Base-by-base conservation (phyloP, 2,888 invertebrate genomes). In the Bhutanitis thaidina region DNA sequence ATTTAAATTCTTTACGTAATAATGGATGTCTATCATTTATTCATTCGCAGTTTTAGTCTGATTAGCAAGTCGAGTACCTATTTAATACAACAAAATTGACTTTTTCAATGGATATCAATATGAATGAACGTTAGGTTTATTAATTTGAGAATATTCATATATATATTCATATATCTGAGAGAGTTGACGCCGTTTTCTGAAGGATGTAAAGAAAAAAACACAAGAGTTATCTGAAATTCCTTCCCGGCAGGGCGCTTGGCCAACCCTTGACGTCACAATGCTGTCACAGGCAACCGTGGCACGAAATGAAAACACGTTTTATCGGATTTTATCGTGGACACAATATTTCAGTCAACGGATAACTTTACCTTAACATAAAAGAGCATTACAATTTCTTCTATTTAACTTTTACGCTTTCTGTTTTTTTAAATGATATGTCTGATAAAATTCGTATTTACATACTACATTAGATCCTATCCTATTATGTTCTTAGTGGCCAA, bases 251-350 rank as follows among this genome's bases (percentile, higher is more conserved):
- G 54, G 58, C 49, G 32, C 34, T 39, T 48, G 53, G 55, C 53
- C 52, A 60, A 57, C 61, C 62, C 52, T 67, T 74, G 72, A 74
- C 74, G 74, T 74, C 72, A 77, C 69, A 58, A 55, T 51, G 61
- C 68, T 74, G 79, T 77, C 78, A 77, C 65, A 66, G 61, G 63
- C 79, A 79, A 69, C 68, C 64, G 61, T 61, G 58, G 59, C 57
- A 59, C 69, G 61, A 69, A 75, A 78, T 73, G 74, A 72, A 77
- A 74, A 70, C 72, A 72, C 70, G 72, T 74, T 77, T 75, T 74
- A 75, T 74, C 72, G 67, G 62, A n/a, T 64, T 65, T 70, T 73
- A 79, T 76, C 70, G 61, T 60, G 58, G 65, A 68, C 67, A 69
- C 69, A 70, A 69, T 71, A 67, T 74, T 74, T 68, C 65, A 68